Evolutionary conservation across 2,888 invertebrate species (phyloP).

Genomic region (Dione juno): DNA sequence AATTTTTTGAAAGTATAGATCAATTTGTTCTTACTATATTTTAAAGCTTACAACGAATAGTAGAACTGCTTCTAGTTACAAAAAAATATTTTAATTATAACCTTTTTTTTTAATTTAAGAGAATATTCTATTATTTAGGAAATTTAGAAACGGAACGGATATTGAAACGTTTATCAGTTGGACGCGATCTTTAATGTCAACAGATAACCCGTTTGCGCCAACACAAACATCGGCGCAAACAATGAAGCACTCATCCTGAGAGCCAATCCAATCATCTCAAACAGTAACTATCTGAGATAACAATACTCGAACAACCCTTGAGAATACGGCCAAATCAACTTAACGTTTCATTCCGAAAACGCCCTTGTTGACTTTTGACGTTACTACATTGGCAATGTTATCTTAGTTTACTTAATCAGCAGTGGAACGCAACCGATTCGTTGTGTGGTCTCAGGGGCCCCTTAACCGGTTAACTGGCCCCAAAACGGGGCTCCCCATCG

Average conservation of each 20-base stretch:
- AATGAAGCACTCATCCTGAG: slow-evolving; percentile 68
- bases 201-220: slow-evolving; percentile 50
- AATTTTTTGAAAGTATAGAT: background rate
- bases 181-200: slow-evolving; percentile 49
- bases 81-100: background rate
- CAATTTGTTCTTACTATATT: background rate
- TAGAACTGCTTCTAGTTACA: background rate
- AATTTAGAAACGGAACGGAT: slow-evolving; percentile 39
- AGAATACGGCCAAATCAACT: slow-evolving; percentile 79
- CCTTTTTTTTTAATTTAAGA: no score
- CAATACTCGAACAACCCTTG: slow-evolving; percentile 74
- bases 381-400: slow-evolving; percentile 77
- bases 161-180: slow-evolving; percentile 48
- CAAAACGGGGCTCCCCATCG: slow-evolving; percentile 52
- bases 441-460: slow-evolving; percentile 73
- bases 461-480: slow-evolving; percentile 75
- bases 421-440: slow-evolving; percentile 69
- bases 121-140: background rate
- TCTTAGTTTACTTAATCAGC: slow-evolving; percentile 84
- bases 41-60: background rate
- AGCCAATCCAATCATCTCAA: slow-evolving; percentile 81
- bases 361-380: slow-evolving; percentile 83
- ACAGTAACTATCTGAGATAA: slow-evolving; percentile 77
- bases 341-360: slow-evolving; percentile 68
- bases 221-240: slow-evolving; percentile 64